Conservation (phyloP, 2,113 vertebrate species). For the Ranitomeya imitator region DNA sequence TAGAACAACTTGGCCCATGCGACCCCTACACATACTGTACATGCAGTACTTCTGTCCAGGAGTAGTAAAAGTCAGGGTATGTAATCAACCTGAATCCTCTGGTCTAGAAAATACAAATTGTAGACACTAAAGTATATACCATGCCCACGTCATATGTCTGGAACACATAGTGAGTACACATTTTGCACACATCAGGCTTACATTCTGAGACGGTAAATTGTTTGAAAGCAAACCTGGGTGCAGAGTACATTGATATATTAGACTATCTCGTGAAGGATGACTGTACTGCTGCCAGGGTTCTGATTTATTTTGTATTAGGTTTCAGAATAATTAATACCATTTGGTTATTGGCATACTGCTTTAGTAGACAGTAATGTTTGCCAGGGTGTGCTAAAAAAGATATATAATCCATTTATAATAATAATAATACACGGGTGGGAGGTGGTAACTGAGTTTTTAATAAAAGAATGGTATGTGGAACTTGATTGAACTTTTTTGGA, state of each 20-base stretch:
- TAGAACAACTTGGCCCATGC: too few relatives aligned
- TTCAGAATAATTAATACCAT: not conserved
- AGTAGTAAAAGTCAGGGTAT: too few relatives aligned
- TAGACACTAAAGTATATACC: too few relatives aligned
- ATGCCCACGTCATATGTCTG: too few relatives aligned
- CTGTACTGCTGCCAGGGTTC: not conserved
- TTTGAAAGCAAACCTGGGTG: not conserved
- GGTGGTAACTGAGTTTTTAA: not conserved
- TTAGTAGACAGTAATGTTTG: not conserved
- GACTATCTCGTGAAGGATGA: not conserved
- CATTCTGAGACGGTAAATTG: not conserved
- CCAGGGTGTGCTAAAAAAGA: constrained; percentile 9
- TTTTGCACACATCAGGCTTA: not conserved
- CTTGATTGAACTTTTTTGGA: not conserved
- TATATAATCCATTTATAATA: not conserved
- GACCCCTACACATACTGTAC: too few relatives aligned
- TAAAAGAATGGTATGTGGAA: not conserved
- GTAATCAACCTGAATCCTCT: too few relatives aligned
- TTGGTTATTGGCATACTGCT: not conserved
- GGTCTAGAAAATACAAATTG: too few relatives aligned
- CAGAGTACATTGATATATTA: constrained; percentile 2
- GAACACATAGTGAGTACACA: not conserved
- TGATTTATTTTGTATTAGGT: not conserved
- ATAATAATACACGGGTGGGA: not conserved
- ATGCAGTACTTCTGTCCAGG: too few relatives aligned